Evolutionary conservation across 2,797 vertebrate genomes (phyloP).

Genomic region (Harpagifer antarcticus): DNA sequence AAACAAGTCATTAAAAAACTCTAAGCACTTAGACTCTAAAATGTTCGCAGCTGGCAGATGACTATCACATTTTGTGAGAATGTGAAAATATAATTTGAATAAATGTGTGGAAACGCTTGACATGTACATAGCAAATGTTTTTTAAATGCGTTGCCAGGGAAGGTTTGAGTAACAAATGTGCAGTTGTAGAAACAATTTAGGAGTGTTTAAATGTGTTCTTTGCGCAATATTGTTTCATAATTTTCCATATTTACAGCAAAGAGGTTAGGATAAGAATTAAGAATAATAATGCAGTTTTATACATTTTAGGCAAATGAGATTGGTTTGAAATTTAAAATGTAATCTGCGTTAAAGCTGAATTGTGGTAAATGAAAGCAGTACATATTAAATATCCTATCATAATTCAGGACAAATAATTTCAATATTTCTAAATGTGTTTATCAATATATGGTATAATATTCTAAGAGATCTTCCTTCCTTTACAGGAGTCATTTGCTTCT

Average conservation of each 20-base stretch:
- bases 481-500: background rate
- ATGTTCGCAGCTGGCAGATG: conserved; percentile 6
- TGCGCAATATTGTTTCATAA: too few species aligned
- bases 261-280: background rate
- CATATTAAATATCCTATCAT: too few species aligned
- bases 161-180: background rate
- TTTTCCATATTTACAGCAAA: background rate
- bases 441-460: too few species aligned
- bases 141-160: background rate
- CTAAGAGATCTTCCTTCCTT: conserved; percentile 1
- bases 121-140: conserved; percentile 6
- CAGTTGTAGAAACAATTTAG: background rate
- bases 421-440: background rate
- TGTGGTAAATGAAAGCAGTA: too few species aligned
- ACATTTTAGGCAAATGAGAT: conserved; percentile 1
- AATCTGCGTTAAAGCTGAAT: background rate
- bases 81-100: conserved; percentile 24
- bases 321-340: background rate
- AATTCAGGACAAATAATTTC: background rate
- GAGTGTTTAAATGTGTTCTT: background rate
- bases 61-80: background rate
- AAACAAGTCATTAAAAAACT: background rate
- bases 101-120: conserved; percentile 13
- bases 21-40: background rate
- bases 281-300: background rate